These are phyloP conservation scores for Delia radicum DNA, from an alignment of 1,140 invertebrate species.

Conservation along the genomic window DNA sequence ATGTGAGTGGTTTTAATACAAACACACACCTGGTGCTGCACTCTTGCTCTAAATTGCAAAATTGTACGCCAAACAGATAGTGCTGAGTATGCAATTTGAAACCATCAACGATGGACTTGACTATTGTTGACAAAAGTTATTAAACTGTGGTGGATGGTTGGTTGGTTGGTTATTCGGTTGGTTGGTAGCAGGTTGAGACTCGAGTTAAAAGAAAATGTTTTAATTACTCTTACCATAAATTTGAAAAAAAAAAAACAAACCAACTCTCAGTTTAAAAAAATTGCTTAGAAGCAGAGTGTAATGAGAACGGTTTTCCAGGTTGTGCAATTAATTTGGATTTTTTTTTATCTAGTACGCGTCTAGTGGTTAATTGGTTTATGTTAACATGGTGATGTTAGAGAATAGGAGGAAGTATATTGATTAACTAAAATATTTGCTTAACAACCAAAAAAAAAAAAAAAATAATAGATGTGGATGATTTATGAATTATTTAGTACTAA, in stretches of 20 bases:
- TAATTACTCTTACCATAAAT: neutral
- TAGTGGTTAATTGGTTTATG: no score
- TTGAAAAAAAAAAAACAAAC: neutral
- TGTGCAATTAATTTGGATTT: no score
- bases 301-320: no score
- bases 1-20: constrained; percentile 5
- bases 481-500: neutral
- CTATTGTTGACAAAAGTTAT: constrained; percentile 1
- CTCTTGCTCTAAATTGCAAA: neutral
- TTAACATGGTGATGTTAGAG: no score
- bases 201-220: neutral
- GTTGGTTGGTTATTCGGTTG: neutral
- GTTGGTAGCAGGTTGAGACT: neutral
- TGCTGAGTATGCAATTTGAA: neutral
- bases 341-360: no score
- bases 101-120: neutral
- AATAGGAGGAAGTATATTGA: no score
- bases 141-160: neutral
- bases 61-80: neutral
- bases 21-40: neutral
- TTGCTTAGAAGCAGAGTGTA: neutral
- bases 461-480: neutral
- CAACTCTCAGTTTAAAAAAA: no score
- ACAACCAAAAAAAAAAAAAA: neutral
- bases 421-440: neutral